Conservation (phyloP, 2,797 vertebrate species). For the Argentina silus region DNA sequence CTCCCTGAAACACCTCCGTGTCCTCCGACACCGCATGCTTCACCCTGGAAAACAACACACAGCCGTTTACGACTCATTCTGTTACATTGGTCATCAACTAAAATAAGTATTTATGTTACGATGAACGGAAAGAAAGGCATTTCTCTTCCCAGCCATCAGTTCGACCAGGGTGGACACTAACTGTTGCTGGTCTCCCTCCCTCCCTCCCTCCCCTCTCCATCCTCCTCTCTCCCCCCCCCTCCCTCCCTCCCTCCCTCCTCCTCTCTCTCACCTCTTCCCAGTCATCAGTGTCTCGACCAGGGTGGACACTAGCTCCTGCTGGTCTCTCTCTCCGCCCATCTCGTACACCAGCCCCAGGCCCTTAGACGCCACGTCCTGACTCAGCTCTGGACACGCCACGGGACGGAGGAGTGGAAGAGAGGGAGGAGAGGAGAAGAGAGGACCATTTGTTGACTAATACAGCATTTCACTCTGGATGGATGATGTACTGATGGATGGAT, state of each 20-base stretch:
- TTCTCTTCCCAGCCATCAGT: no score
- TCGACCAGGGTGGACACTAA: no score
- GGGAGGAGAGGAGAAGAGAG: not conserved
- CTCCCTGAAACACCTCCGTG: conserved; percentile 94
- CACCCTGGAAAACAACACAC: conserved; percentile 70
- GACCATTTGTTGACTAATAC: no score
- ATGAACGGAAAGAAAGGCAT: not conserved
- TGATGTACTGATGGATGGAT: no score
- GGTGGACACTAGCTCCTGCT: conserved; percentile 92
- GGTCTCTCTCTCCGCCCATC: conserved; percentile 92
- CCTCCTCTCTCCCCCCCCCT: not conserved
- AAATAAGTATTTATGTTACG: no score
- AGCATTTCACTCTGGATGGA: no score
- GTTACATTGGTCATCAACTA: no score
- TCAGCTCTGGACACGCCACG: conserved; percentile 82
- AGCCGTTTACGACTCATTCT: not conserved
- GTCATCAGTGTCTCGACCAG: conserved; percentile 98
- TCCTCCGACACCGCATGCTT: conserved; percentile 91
- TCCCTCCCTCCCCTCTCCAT: not conserved
- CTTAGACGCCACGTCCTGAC: conserved; percentile 97
- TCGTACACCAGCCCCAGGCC: conserved; percentile 97
- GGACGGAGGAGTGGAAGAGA: not conserved
- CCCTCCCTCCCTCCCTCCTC: not conserved
- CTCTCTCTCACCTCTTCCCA: conserved; percentile 88
- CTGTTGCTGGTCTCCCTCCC: no score